A percentile compares a stretch with the other conserved stretches of the same genome.
Conservation (phyloP, 2,113 vertebrate genomes). For the Plecturocebus donacophilus region DNA sequence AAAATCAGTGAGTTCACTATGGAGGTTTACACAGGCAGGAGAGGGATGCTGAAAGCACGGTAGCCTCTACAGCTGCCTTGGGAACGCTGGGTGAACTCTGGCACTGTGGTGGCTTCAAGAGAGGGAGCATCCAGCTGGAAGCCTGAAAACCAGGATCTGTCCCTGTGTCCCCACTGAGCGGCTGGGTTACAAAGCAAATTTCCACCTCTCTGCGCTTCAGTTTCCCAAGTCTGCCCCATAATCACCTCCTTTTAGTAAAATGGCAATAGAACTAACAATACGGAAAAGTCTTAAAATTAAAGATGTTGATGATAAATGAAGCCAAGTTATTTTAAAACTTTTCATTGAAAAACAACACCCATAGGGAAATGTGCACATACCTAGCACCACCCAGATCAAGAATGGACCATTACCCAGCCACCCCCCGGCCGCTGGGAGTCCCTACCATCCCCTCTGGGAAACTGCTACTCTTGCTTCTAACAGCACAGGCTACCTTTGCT, state of each 20-base stretch:
- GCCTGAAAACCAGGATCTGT: accelerated
- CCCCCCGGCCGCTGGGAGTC: neutral
- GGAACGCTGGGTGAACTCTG: neutral
- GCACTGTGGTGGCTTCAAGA: neutral
- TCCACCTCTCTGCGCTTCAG: neutral
- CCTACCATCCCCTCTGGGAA: neutral
- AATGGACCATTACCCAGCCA: neutral
- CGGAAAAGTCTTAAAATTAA: neutral
- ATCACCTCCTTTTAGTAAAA: neutral
- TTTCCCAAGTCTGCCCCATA: neutral
- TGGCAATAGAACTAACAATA: neutral
- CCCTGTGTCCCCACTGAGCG: neutral
- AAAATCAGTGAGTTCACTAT: neutral
- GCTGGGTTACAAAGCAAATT: neutral
- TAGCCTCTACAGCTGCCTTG: neutral
- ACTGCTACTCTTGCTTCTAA: neutral
- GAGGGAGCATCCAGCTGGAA: neutral
- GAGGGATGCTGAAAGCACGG: neutral
- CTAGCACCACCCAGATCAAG: too few relatives aligned
- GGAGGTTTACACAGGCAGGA: neutral
- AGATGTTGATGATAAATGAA: neutral
- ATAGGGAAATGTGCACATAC: neutral
- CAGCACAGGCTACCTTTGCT: neutral
- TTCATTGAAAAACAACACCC: neutral
- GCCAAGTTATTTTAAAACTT: neutral